Evolutionary conservation across 2,888 invertebrate genomes (phyloP).

Genomic region (Asteroscopus sphinx): DNA sequence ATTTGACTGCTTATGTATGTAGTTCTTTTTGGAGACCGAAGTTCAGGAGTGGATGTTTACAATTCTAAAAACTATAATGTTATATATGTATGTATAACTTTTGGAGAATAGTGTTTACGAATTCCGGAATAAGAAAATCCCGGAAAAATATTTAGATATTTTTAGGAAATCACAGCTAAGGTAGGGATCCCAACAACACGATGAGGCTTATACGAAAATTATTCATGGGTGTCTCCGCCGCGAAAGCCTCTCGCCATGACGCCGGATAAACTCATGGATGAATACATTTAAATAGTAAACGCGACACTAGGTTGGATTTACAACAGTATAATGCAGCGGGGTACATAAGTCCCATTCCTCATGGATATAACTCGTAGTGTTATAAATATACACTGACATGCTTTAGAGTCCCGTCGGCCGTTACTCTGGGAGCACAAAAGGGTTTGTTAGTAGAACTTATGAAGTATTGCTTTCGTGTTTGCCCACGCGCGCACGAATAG

Average conservation of each 20-base stretch:
- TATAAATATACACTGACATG: slow-evolving; percentile 86
- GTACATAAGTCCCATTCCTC: slow-evolving; percentile 86
- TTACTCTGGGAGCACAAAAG: slow-evolving; percentile 83
- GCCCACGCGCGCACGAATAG: slow-evolving; percentile 76
- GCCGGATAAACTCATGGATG: slow-evolving; percentile 86
- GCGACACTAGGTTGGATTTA: slow-evolving; percentile 86
- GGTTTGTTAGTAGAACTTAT: slow-evolving; percentile 89
- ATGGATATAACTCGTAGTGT: slow-evolving; percentile 83
- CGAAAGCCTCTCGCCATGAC: slow-evolving; percentile 85
- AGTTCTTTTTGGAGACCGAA: too few species aligned
- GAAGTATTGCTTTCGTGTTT: slow-evolving; percentile 77
- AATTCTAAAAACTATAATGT: too few species aligned
- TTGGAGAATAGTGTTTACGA: slow-evolving; percentile 14
- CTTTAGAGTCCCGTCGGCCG: slow-evolving; percentile 78
- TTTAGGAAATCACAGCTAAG: slow-evolving; percentile 49
- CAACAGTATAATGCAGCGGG: slow-evolving; percentile 82
- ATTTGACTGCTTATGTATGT: too few species aligned
- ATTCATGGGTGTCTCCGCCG: slow-evolving; percentile 80
- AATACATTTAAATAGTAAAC: slow-evolving; percentile 90
- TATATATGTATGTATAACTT: background rate
- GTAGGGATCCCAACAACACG: slow-evolving; percentile 62
- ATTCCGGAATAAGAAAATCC: slow-evolving; percentile 11
- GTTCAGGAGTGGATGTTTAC: too few species aligned
- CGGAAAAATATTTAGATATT: slow-evolving; percentile 39
- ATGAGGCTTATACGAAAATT: slow-evolving; percentile 81